Base-by-base conservation (phyloP, 2,888 invertebrate genomes). In the Empis stercorea region DNA sequence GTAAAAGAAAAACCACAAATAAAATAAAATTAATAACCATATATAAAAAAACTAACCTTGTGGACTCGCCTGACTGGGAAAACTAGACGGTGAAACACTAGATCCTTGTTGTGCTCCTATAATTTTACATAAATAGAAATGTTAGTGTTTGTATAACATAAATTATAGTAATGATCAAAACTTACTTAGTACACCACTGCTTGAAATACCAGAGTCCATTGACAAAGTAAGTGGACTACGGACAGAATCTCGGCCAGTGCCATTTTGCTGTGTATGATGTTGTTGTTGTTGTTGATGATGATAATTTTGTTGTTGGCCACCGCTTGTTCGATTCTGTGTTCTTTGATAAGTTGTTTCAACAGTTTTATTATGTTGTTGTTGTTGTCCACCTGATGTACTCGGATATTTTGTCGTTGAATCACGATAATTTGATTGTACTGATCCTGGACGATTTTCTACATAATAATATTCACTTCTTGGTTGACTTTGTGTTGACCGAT, bases 161-260 rank as follows among this genome's bases (percentile, higher is more conserved):
- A n/a, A n/a, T n/a, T n/a, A n/a, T n/a, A n/a, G n/a, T n/a, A n/a
- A n/a, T n/a, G n/a, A n/a, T n/a, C n/a, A 32, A 15, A 30, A 56
- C 56, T 53, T 55, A 58, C 59, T 59, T 50, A 56, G 47, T 47
- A 56, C 48, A 44, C 58, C 55, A 56, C 55, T 59, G 49, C 58
- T 59, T 61, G 87, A 87, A 61, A 89, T 89, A 59, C 89, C 89
- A 59, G 87, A 88, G 76, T 89, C 89, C 83, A 88, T 86, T 70
- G 88, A 89, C 66, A 87, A 84, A 61, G 85, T 85, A 70, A 86
- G 79, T 73, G 76, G 56, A 74, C 74, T 57, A 72, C 75, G 54
- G 20, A 56, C 57, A 43, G 54, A 56, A 51, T 57, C 54, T 17
- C 56, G 46, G 13, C 45, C 44, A 10, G 9, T 9, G 7, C 46